phyloP scores from a whole-genome alignment of 2,888 invertebrate genomes.

The Noctua fimbriata region DNA sequence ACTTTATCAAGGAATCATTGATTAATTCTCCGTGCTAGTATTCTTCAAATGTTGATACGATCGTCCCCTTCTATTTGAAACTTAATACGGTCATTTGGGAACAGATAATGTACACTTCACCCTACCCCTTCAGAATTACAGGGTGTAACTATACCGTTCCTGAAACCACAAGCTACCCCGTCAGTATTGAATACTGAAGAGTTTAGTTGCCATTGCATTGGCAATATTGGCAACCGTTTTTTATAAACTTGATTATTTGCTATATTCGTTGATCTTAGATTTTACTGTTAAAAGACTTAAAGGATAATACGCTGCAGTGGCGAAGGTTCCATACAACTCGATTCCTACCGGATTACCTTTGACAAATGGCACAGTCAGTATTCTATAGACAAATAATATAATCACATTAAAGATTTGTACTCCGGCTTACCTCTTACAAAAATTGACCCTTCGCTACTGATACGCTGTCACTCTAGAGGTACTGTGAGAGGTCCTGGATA shows the following conservation, averaged over 20 bases:
- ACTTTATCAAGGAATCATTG: not conserved
- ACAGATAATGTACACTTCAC: slow-evolving; percentile 29
- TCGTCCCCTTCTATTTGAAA: slow-evolving; percentile 35
- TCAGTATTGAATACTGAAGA: slow-evolving; percentile 21
- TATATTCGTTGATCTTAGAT: not conserved
- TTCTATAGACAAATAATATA: too few species aligned
- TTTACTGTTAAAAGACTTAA: not conserved
- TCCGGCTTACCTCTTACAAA: too few species aligned
- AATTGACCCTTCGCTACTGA: too few species aligned
- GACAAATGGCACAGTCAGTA: too few species aligned
- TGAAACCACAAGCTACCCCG: slow-evolving; percentile 23
- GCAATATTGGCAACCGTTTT: not conserved
- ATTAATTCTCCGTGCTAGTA: not conserved
- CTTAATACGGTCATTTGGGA: slow-evolving; percentile 43
- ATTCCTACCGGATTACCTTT: too few species aligned
- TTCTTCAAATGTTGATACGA: slow-evolving; percentile 31
- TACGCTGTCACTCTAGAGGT: not conserved
- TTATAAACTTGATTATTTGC: not conserved
- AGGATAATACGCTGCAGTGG: not conserved
- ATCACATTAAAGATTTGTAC: too few species aligned
- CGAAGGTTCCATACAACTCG: too few species aligned
- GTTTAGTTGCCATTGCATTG: not conserved
- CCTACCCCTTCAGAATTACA: slow-evolving; percentile 28
- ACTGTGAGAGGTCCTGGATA: not conserved
- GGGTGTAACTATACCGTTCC: slow-evolving; percentile 23